These are phyloP conservation scores for Tachycineta bicolor DNA, from an alignment of 2,113 vertebrate genomes.

Conservation along the genomic window DNA sequence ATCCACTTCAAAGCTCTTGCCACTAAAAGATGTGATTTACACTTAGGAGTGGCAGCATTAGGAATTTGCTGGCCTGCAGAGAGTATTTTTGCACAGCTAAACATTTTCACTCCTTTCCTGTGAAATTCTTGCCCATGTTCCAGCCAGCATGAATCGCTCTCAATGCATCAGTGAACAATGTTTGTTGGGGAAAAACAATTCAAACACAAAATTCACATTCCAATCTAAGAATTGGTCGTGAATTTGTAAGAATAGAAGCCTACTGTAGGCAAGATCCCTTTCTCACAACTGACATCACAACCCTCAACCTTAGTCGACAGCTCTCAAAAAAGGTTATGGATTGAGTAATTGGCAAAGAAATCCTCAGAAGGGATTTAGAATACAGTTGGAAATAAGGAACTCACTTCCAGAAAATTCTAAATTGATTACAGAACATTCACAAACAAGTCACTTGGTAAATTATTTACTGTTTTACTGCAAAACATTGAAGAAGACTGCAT, in stretches of 20 bases:
- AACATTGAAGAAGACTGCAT: neutral
- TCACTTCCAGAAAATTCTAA: neutral
- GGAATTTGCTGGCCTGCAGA: neutral
- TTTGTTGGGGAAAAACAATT: accelerated
- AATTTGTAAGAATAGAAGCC: neutral
- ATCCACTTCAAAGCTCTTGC: no score
- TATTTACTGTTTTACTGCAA: neutral
- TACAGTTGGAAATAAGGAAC: neutral
- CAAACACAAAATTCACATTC: neutral
- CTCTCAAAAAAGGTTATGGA: neutral
- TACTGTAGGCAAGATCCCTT: neutral
- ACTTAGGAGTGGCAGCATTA: no score
- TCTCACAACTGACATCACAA: neutral
- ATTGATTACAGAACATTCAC: neutral
- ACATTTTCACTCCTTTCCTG: neutral
- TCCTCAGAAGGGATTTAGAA: neutral
- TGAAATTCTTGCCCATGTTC: neutral
- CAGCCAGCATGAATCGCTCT: neutral
- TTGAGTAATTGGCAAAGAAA: neutral
- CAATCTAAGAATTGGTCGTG: neutral
- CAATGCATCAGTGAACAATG: neutral
- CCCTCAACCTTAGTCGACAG: neutral
- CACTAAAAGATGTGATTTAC: no score
- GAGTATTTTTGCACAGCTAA: neutral
- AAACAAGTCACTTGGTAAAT: neutral